Evolutionary conservation across 1,140 invertebrate genomes (phyloP), one percentile per base, ranked within the genome.

Genomic region (Probaryconus sp.): DNA sequence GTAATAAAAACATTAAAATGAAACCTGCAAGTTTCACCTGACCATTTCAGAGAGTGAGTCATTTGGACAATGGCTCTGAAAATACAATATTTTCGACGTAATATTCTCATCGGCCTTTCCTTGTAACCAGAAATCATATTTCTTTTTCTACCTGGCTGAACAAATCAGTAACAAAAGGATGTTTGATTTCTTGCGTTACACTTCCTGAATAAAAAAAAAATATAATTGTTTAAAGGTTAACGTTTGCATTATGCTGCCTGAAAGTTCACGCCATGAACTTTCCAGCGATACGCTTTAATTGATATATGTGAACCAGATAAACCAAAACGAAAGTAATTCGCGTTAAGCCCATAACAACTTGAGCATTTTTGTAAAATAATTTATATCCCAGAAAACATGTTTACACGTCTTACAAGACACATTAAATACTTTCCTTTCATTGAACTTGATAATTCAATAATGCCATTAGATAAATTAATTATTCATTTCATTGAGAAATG

Each of bases 211-310:
- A 7, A 14, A 9, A 17, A 38, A 53, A 56, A 67, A 56, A 17
- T 13, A n/a, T 56, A 33, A 51, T 58, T 40, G 30, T 53, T 35
- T 16, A 69, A 69, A 69, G 65, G 65, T 69, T 60, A 53, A 45
- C 37, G 40, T 45, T 45, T 42, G 51, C 55, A 68, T 69, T 69
- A 61, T 61, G 45, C 45, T n/a, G 24, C 65, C 51, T 24, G 65
- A 51, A 60, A 69, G 55, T 69, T 53, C 55, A 61, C 38, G 55
- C 38, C 48, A 31, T 69, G 65, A 69, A 69, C 65, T 69, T 69
- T 69, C 65, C 55, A 69, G 40, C 31, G 65, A 61, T 48, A 38
- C 33, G 47, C 3, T 61, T 69, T 69, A 69, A 69, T 61, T 61
- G 55, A 69, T 55, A 55, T 26, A 69, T 33, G 48, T 31, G 48